Evolutionary conservation across 2,797 vertebrate species (phyloP).

Genomic region (Onychomys arenicola): DNA sequence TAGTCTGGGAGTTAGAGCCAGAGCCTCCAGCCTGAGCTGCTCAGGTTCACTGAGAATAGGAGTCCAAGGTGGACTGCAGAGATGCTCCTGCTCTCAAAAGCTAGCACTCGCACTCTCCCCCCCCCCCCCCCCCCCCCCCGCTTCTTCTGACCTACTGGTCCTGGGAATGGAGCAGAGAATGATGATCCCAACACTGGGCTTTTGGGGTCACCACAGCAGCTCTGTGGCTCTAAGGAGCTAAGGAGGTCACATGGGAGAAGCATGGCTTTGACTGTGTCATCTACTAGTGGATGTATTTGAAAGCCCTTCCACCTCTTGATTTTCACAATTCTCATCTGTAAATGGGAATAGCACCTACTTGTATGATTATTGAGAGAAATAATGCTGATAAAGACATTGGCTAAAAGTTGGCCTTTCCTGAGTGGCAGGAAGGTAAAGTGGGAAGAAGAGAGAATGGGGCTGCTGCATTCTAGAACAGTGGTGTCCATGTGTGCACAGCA

Average conservation of each 20-base stretch:
- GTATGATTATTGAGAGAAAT: background rate
- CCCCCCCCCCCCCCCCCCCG: background rate
- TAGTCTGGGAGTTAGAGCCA: background rate
- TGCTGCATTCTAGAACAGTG: background rate
- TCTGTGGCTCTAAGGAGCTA: background rate
- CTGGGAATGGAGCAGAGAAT: background rate
- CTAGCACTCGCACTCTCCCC: background rate
- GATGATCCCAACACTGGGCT: background rate
- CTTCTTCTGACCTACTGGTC: background rate
- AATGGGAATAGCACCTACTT: background rate
- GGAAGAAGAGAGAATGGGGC: background rate
- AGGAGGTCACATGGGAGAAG: background rate
- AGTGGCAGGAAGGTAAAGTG: background rate
- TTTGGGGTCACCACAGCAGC: background rate
- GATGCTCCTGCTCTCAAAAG: background rate
- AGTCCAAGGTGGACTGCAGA: background rate
- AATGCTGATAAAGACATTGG: background rate
- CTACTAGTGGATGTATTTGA: background rate
- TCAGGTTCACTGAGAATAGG: background rate
- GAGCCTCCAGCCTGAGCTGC: constrained; percentile 26
- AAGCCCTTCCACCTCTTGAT: background rate
- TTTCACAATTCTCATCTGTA: background rate
- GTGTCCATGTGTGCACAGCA: background rate
- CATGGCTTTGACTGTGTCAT: background rate
- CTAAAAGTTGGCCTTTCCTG: background rate